Conservation (phyloP, 2,888 invertebrate genomes). For the Tenthredo amoena region DNA sequence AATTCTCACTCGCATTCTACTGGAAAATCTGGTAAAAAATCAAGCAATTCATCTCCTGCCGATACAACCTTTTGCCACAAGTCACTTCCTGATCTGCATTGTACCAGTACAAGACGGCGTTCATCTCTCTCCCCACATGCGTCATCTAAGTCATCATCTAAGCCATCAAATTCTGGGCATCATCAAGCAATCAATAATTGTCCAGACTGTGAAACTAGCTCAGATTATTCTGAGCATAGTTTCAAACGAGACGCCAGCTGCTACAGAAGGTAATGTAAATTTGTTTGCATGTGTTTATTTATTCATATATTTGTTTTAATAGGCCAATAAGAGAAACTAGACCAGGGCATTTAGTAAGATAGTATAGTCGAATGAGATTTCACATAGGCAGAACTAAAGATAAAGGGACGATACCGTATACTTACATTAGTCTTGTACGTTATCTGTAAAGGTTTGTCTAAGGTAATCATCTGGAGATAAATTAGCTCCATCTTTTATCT, state of each 20-base stretch:
- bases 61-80: conserved; percentile 83
- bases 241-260: conserved; percentile 75
- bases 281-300: background rate
- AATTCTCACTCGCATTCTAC: conserved; percentile 75
- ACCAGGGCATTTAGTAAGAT: background rate
- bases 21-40: conserved; percentile 68
- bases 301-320: background rate
- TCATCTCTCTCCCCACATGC: conserved; percentile 75
- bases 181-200: conserved; percentile 70
- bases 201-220: conserved; percentile 76
- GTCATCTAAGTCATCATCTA: conserved; percentile 71
- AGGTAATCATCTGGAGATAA: background rate
- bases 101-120: conserved; percentile 77
- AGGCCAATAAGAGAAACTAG: background rate
- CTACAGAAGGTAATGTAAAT: conserved; percentile 72
- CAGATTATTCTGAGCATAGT: conserved; percentile 75
- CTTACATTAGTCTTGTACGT: too few species aligned
- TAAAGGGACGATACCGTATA: background rate
- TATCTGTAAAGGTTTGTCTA: too few species aligned
- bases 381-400: background rate
- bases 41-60: conserved; percentile 67
- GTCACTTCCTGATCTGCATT: conserved; percentile 88
- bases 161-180: conserved; percentile 62
- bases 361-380: background rate
- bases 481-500: background rate